Conservation (phyloP, 2,888 invertebrate genomes). For the Orgyia antiqua region DNA sequence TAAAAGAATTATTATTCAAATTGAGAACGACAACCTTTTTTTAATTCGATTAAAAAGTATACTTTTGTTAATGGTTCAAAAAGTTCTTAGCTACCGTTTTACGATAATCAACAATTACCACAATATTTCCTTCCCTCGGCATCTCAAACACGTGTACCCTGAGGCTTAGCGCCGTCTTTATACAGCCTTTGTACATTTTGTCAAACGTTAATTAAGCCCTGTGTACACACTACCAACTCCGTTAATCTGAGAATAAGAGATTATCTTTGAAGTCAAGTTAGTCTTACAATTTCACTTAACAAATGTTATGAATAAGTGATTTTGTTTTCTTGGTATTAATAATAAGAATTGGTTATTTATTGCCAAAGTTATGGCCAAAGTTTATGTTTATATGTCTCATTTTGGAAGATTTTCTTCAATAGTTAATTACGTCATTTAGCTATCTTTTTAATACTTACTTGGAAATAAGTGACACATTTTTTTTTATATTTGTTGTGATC, state of each 20-base stretch:
- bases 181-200: constrained; percentile 39
- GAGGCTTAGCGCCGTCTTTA: constrained; percentile 20
- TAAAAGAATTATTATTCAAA: too few species aligned
- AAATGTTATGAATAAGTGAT: constrained; percentile 8
- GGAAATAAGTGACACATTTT: too few species aligned
- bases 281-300: constrained; percentile 5
- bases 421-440: too few species aligned
- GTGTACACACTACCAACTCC: constrained; percentile 13
- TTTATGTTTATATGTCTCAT: too few species aligned
- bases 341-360: too few species aligned
- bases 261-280: constrained; percentile 21
- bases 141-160: constrained; percentile 18
- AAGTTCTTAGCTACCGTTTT: neutral
- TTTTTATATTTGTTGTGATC: too few species aligned
- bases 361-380: too few species aligned
- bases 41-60: too few species aligned
- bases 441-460: too few species aligned
- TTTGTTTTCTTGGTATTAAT: constrained; percentile 1
- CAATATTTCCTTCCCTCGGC: constrained; percentile 10
- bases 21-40: too few species aligned
- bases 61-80: too few species aligned
- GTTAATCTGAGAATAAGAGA: constrained; percentile 20
- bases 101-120: constrained; percentile 8
- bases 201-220: constrained; percentile 38
- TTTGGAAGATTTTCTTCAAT: too few species aligned